Evolutionary conservation across 2,888 invertebrate species (phyloP).

Genomic region (Erebia epiphron): DNA sequence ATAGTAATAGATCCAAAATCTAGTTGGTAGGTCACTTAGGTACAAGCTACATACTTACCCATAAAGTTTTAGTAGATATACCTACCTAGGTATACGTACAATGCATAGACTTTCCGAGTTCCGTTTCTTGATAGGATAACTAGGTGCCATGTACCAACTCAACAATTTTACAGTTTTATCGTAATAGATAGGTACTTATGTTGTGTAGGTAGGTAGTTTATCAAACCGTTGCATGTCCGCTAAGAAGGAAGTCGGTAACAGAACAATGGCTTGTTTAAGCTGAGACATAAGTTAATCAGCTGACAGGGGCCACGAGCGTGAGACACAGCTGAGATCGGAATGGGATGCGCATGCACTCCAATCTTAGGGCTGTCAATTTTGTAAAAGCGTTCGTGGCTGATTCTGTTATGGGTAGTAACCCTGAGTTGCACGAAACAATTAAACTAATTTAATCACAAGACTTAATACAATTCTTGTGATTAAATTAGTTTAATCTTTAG

Average conservation of each 20-base stretch:
- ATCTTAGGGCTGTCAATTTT: constrained; percentile 30
- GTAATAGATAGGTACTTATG: constrained; percentile 10
- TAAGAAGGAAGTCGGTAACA: constrained; percentile 41
- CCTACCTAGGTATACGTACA: too few species aligned
- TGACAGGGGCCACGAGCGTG: constrained; percentile 59
- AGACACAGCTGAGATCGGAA: constrained; percentile 47
- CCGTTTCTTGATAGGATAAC: background rate
- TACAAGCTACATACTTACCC: too few species aligned
- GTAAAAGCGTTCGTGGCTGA: background rate
- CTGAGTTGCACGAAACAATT: too few species aligned
- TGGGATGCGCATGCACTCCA: constrained; percentile 33
- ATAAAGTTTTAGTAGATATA: background rate
- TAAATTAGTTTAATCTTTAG: too few species aligned
- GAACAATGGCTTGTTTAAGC: constrained; percentile 47
- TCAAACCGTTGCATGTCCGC: constrained; percentile 28
- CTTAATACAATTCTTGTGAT: too few species aligned
- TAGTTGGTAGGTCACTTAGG: too few species aligned
- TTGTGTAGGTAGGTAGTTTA: constrained; percentile 8
- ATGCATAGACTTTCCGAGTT: background rate
- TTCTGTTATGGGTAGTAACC: too few species aligned
- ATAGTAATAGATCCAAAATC: too few species aligned
- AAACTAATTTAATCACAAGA: too few species aligned
- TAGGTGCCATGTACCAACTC: too few species aligned
- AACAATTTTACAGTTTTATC: constrained; percentile 17
- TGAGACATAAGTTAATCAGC: constrained; percentile 53